A percentile compares a stretch with the other conserved stretches of the same genome.
Evolutionary conservation across 2,888 invertebrate genomes (phyloP).

Genomic region (Boloria selene): DNA sequence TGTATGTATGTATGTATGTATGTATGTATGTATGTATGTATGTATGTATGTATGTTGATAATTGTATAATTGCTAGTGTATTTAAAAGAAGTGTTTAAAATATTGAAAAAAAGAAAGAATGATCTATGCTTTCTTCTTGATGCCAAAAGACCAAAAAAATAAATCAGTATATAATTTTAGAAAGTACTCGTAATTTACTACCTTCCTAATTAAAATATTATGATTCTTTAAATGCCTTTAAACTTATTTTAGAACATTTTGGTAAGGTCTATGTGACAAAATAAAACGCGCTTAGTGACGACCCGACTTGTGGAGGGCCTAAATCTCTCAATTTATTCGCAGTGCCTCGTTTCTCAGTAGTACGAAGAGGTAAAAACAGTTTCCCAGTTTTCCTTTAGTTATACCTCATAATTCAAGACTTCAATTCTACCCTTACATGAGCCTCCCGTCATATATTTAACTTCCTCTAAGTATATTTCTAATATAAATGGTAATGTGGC

Average conservation of each 20-base stretch:
- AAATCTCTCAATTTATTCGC: conserved; percentile 63
- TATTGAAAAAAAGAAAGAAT: too few relatives aligned
- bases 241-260: background rate
- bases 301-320: background rate
- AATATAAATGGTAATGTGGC: conserved; percentile 75
- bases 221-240: too few relatives aligned
- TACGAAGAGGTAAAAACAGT: conserved; percentile 40
- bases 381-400: conserved; percentile 24
- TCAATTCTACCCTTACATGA: conserved; percentile 29
- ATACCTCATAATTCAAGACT: conserved; percentile 25
- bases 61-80: background rate
- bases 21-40: too few relatives aligned
- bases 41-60: too few relatives aligned
- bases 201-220: too few relatives aligned
- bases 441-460: conserved; percentile 27
- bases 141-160: too few relatives aligned
- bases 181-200: too few relatives aligned
- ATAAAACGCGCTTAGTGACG: conserved; percentile 16
- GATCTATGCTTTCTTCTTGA: too few relatives aligned
- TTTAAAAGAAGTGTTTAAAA: too few relatives aligned
- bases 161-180: too few relatives aligned
- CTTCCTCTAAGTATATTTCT: conserved; percentile 63
- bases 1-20: too few relatives aligned
- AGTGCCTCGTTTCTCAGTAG: conserved; percentile 39
- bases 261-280: conserved; percentile 12